Conservation (phyloP, 2,797 vertebrate genomes). For the Siniperca scherzeri region DNA sequence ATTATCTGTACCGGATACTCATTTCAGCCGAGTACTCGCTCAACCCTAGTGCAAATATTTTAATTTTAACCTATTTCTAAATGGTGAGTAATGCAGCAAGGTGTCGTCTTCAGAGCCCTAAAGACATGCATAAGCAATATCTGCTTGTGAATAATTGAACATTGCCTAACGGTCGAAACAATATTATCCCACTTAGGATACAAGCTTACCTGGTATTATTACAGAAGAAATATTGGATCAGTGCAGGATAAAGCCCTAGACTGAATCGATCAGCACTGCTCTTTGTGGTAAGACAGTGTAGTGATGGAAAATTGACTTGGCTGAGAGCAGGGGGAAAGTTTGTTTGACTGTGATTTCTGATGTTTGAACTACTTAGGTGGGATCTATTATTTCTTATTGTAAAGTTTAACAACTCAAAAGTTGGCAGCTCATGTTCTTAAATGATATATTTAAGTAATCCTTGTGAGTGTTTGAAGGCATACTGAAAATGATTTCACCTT, state of each 20-base stretch:
- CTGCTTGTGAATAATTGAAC: constrained; percentile 76
- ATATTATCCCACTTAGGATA: constrained; percentile 68
- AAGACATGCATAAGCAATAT: constrained; percentile 70
- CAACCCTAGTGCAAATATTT: constrained; percentile 9
- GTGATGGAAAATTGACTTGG: constrained; percentile 57
- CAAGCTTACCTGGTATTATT: constrained; percentile 65
- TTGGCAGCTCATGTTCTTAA: constrained; percentile 7
- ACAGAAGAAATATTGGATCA: constrained; percentile 68
- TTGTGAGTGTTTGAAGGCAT: not conserved
- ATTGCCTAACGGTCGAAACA: constrained; percentile 52
- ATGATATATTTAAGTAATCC: constrained; percentile 9
- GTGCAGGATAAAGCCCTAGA: constrained; percentile 25
- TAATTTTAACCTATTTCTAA: constrained; percentile 31
- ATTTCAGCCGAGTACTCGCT: too few species aligned
- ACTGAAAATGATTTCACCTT: not conserved
- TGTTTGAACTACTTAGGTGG: constrained; percentile 41
- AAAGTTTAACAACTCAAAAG: constrained; percentile 8
- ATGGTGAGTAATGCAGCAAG: constrained; percentile 64
- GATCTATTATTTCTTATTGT: constrained; percentile 14
- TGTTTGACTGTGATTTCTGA: constrained; percentile 48
- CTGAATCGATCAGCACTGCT: constrained; percentile 56
- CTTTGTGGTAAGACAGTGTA: constrained; percentile 57
- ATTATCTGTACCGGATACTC: too few species aligned
- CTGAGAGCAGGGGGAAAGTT: constrained; percentile 25
- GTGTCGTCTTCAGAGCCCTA: constrained; percentile 29